Evolutionary conservation across 1,140 invertebrate genomes (phyloP), one percentile per base, ranked within the genome.

Genomic region (Campoletis sonorensis): DNA sequence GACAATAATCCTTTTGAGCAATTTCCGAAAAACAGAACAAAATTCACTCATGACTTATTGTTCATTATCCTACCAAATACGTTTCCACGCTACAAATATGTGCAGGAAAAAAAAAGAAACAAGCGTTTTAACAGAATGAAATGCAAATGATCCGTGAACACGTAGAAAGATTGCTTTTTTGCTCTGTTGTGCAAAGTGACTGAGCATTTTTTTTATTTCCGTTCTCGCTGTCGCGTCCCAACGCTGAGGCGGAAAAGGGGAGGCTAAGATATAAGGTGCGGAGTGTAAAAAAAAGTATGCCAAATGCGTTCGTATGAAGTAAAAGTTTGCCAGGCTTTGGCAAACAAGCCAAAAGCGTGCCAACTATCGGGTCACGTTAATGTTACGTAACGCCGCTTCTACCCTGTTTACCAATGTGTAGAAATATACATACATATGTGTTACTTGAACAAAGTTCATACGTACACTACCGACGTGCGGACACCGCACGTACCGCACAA

Each of bases 321-420:
- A 70, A 77, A 81, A 78, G 77, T 78, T 82, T 75, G 82, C 82
- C 76, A 27, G 72, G 82, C 83, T 82, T 84, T 73, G 81, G 77
- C 75, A 81, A 86, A 87, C 80, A 85, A 81, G 80, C 27, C 72
- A 26, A 72, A 51, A 82, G 80, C 82, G 79, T 82, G 84, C 79
- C 84, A 83, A 84, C 82, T 84, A 80, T 83, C 78, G 82, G 70
- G 75, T 80, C 75, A 54, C 49, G 82, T 83, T 80, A 67, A 30
- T 40, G 37, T 79, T 51, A 81, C 73, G 79, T 79, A 80, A 81
- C 23, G n/a, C 76, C 5, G 40, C 30, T 64, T 23, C 45, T 15
- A 40, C 72, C 73, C 37, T 77, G 64, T 30, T 71, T 67, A 54
- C 67, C 54, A 76, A 33, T 70, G 67, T 70, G 30, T 79, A 27